Evolutionary conservation across 2,113 vertebrate genomes (phyloP).

Genomic region (Antennarius striatus): DNA sequence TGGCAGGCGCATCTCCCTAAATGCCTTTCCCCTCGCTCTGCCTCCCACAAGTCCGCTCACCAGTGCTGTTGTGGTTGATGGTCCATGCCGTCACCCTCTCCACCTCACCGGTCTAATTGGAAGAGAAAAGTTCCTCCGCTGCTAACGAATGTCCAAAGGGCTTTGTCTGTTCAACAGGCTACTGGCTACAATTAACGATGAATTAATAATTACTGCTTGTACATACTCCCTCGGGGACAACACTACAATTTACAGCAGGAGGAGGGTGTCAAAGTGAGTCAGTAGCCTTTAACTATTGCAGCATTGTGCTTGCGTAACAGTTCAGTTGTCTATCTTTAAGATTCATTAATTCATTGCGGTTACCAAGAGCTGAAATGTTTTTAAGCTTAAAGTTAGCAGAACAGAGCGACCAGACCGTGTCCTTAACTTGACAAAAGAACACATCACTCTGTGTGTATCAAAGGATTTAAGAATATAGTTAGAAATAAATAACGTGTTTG

Average conservation of each 20-base stretch:
- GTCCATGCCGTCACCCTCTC: constrained; percentile 42
- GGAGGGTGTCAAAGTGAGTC: constrained; percentile 25
- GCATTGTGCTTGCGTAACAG: neutral
- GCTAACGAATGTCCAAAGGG: constrained; percentile 46
- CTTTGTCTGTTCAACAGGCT: constrained; percentile 44
- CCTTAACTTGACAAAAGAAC: too few species aligned
- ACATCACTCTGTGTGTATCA: neutral
- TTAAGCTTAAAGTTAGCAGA: neutral
- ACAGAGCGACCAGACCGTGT: too few species aligned
- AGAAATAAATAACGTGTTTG: too few species aligned
- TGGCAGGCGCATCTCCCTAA: neutral
- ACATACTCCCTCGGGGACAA: constrained; percentile 19
- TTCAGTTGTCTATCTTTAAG: neutral
- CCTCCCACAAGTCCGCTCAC: constrained; percentile 33
- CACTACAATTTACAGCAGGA: constrained; percentile 41
- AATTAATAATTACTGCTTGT: constrained; percentile 63
- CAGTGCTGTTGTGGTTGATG: constrained; percentile 44
- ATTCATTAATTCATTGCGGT: neutral
- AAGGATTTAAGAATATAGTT: too few species aligned
- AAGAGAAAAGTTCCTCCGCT: constrained; percentile 55
- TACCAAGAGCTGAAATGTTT: neutral
- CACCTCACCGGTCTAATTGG: constrained; percentile 64
- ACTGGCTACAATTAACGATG: constrained; percentile 62
- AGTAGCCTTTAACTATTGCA: constrained; percentile 19
- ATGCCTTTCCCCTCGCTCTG: neutral